phyloP scores from a whole-genome alignment of 2,797 vertebrate species.

The Hozukius guyotensis region DNA sequence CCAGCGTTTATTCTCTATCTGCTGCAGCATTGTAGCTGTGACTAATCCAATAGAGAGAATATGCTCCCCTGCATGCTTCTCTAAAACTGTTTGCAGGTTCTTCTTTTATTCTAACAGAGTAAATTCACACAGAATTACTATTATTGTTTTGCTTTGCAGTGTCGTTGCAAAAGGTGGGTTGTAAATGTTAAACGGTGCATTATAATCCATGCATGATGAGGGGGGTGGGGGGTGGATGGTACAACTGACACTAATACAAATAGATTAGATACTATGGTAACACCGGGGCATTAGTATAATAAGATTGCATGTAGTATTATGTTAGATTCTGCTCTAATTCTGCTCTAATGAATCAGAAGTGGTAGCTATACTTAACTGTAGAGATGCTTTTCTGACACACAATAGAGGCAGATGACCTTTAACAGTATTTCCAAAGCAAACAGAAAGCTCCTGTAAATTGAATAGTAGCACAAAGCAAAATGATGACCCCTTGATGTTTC shows the following conservation, averaged over 20 bases:
- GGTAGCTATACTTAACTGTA: not conserved
- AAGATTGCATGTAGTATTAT: not conserved
- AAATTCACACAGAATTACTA: not conserved
- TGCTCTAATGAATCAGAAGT: slow-evolving; percentile 39
- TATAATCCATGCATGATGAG: slow-evolving; percentile 22
- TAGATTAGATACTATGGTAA: not conserved
- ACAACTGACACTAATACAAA: slow-evolving; percentile 19
- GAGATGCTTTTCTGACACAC: slow-evolving; percentile 8
- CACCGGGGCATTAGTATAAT: not conserved
- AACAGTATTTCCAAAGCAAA: not conserved
- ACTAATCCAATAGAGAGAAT: slow-evolving; percentile 69
- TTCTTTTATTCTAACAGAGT: not conserved
- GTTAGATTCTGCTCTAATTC: not conserved
- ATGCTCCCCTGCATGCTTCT: slow-evolving; percentile 43
- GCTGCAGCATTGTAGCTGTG: slow-evolving; percentile 76
- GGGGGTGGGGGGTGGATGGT: not conserved
- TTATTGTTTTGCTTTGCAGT: slow-evolving; percentile 29
- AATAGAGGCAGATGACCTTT: not conserved
- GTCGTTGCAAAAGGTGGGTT: slow-evolving; percentile 47
- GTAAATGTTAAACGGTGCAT: slow-evolving; percentile 39
- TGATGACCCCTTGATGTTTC: slow-evolving; percentile 39
- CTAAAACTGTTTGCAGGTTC: slow-evolving; percentile 23
- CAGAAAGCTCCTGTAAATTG: not conserved
- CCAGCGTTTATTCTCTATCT: slow-evolving; percentile 40
- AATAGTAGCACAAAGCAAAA: slow-evolving; percentile 33